Evolutionary conservation across 2,113 vertebrate species (phyloP), one percentile per base, ranked within the genome.

Genomic region (Gorilla gorilla): DNA sequence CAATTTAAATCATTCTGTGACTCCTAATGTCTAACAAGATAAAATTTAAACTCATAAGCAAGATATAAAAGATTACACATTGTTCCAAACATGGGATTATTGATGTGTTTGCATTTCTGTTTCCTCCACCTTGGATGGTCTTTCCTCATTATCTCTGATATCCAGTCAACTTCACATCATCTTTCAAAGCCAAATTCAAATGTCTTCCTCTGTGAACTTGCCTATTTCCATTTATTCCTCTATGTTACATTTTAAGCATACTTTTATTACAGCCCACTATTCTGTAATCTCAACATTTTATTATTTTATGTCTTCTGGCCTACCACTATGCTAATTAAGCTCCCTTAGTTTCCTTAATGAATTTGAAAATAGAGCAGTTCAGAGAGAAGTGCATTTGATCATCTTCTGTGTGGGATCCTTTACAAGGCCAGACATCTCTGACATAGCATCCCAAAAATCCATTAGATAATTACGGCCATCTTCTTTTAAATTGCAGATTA

Each of bases 121-220:
- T 57, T 76, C 79, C 70, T 70, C 79, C 27, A 43, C 10, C 25
- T 89, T 89, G 25, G 83, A 59, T 27, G 32, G 57, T 66, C 4
- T 83, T 25, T 78, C n/a, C 25, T 35, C 25, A 89, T 38, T 48
- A 59, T 70, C 13, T 35, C 84, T 68, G 45, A 12, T 76, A 83
- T 20, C 68, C 32, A 68, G 30, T 70, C 35, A 83, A 89, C 23
- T 78, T 90, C 73, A 90, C 61, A 6, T 82, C 75, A 93, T 59
- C 17, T 76, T 88, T 78, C 82, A 93, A 93, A 61, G 57, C 25
- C 68, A 95, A 90, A n/a, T 95, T 88, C 40, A 88, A 78, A 68
- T 52, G 27, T 82, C 50, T 83, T 83, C 22, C 0, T 93, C 59
- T 95, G 48, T 73, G 79, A 93, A 73, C 30, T 25, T 79, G 16